These are phyloP conservation scores for Drosophila trichaetosa DNA, from an alignment of 2,888 invertebrate species.

Conservation along the genomic window DNA sequence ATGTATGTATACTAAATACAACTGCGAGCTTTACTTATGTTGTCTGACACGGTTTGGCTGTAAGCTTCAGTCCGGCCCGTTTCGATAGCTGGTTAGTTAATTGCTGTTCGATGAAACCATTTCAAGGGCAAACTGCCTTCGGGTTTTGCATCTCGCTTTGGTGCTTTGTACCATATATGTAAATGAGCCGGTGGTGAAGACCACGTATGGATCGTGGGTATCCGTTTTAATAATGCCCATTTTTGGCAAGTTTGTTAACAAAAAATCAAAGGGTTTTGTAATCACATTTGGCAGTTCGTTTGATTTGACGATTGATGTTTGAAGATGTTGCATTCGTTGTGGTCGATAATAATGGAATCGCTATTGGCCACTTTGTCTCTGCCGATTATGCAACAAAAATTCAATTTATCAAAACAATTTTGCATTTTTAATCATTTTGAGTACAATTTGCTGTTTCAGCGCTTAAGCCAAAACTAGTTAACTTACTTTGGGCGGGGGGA, in stretches of 20 bases:
- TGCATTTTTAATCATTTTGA: constrained; percentile 20
- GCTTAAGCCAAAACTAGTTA: background rate
- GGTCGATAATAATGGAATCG: constrained; percentile 42
- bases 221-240: constrained; percentile 66
- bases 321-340: constrained; percentile 3
- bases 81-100: constrained; percentile 64
- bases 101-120: constrained; percentile 69
- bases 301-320: constrained; percentile 23
- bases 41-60: constrained; percentile 46
- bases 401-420: background rate
- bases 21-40: constrained; percentile 13
- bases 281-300: constrained; percentile 36
- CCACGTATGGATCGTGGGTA: constrained; percentile 56
- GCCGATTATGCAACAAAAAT: constrained; percentile 27
- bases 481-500: constrained; percentile 20
- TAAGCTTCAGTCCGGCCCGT: constrained; percentile 34
- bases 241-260: constrained; percentile 61
- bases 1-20: constrained; percentile 7
- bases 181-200: constrained; percentile 63
- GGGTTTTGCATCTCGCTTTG: constrained; percentile 55
- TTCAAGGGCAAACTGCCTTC: constrained; percentile 69
- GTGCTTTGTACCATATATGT: constrained; percentile 41
- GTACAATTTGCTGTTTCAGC: background rate
- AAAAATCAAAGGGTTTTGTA: constrained; percentile 36
- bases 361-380: constrained; percentile 16